Evolutionary conservation across 2,113 vertebrate species (phyloP), one percentile per base, ranked within the genome.

Genomic region (Nicator chloris): DNA sequence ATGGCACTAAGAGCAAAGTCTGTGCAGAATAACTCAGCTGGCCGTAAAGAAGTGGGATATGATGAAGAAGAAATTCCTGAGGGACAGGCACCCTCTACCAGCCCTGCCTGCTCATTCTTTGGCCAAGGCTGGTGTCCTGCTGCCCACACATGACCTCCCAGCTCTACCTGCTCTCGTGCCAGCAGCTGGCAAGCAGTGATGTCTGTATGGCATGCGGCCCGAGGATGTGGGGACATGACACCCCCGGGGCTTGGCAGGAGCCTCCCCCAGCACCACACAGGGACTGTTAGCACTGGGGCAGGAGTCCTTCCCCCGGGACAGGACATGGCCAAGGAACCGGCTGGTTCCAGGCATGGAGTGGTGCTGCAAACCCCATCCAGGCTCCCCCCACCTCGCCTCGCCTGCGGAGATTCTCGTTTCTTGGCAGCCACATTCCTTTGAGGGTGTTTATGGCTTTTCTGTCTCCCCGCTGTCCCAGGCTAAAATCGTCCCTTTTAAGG

Each of bases 401-500:
- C 40, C 65, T 20, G 49, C 1, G 0, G 73, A 79, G 88, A 75
- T 61, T 73, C 47, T 88, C 9, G 2, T 85, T 89, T 87, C 94
- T 91, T 54, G 16, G 59, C 90, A 86, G 65, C 42, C 93, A 73
- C 59, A 37, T 92, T 91, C 92, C 87, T 93, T 23, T 1, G 2
- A 54, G 63, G 66, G 78, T 80, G 81, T 94, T 95, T 80, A 86
- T 40, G 68, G 82, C 66, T 95, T 27, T 93, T 91, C 91, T 91
- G 84, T 69, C 87, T 96, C 71, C 63, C 66, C 0, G 20, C 39
- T 77, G 71, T 90, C 90, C 92, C 71, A 9, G 47, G 22, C 75
- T 91, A 63, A 94, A 97, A 92, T 88, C 79, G 0, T 56, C 92
- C 92, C 90, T 96, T 96, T 91, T 95, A 96, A 95, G 95, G 95